Evolutionary conservation across 2,888 invertebrate species (phyloP).

Genomic region (Volucella inanis): DNA sequence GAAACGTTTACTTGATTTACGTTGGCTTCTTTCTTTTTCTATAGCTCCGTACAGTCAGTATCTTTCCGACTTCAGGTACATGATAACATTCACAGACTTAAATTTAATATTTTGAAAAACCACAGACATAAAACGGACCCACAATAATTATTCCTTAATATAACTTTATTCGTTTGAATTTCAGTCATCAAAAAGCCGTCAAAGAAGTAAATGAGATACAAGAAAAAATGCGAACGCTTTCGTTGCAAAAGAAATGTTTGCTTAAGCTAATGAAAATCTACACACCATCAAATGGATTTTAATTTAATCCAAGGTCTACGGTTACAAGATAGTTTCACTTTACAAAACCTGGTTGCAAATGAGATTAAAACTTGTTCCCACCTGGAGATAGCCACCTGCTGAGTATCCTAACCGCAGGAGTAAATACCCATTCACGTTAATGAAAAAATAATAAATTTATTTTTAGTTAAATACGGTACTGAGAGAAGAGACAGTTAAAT

Average conservation of each 20-base stretch:
- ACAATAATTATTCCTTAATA: not conserved
- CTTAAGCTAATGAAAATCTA: constrained; percentile 55
- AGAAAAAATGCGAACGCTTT: constrained; percentile 10
- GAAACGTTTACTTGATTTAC: too few relatives aligned
- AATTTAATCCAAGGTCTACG: not conserved
- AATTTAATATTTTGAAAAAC: constrained; percentile 7
- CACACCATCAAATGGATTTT: constrained; percentile 47
- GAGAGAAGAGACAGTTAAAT: too few relatives aligned
- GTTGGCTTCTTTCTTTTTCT: too few relatives aligned
- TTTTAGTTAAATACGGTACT: too few relatives aligned
- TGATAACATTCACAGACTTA: constrained; percentile 1
- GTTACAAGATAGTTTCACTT: constrained; percentile 18
- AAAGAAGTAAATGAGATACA: not conserved
- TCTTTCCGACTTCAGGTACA: too few relatives aligned
- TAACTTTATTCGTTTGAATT: constrained; percentile 15
- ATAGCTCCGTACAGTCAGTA: too few relatives aligned
- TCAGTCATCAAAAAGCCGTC: not conserved
- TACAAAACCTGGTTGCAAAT: not conserved
- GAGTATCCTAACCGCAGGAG: too few relatives aligned
- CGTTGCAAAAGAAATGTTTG: constrained; percentile 34
- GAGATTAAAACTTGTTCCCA: constrained; percentile 10
- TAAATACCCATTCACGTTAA: too few relatives aligned
- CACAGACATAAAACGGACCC: constrained; percentile 1
- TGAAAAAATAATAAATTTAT: too few relatives aligned
- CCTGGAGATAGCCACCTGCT: too few relatives aligned